These are phyloP conservation scores for Strix uralensis DNA, from an alignment of 2,113 vertebrate species.

Conservation along the genomic window DNA sequence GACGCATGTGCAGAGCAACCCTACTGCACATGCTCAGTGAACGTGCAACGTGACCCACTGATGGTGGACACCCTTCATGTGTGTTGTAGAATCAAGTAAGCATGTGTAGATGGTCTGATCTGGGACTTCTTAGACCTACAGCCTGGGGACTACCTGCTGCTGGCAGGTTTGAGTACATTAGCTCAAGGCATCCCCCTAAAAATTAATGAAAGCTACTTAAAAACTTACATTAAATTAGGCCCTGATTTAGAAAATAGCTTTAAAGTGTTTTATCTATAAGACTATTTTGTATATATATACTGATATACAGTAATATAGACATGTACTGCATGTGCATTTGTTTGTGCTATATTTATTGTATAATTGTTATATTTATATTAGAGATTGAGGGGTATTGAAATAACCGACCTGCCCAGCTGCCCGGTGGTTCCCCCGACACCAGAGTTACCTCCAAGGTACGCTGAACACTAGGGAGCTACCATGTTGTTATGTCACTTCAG, in stretches of 20 bases:
- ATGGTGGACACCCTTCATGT: not conserved
- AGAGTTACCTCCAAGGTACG: slow-evolving; percentile 84
- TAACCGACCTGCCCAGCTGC: slow-evolving; percentile 84
- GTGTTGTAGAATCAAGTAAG: not conserved
- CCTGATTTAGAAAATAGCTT: not conserved
- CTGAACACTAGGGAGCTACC: slow-evolving; percentile 74
- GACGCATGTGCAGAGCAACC: not conserved
- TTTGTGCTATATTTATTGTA: slow-evolving; percentile 79
- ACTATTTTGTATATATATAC: slow-evolving; percentile 46
- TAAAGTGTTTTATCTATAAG: slow-evolving; percentile 22
- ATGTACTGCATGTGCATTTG: slow-evolving; percentile 63
- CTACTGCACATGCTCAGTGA: not conserved
- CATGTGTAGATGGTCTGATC: not conserved
- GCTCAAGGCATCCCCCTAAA: not conserved
- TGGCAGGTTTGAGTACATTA: not conserved
- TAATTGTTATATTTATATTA: slow-evolving; percentile 84
- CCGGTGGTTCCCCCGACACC: slow-evolving; percentile 81
- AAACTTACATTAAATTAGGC: not conserved
- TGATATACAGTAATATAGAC: slow-evolving; percentile 57
- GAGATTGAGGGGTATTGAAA: slow-evolving; percentile 87
- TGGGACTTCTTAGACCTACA: not conserved
- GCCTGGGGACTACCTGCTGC: not conserved
- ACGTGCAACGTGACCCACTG: rapidly evolving
- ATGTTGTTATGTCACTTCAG: slow-evolving; percentile 67
- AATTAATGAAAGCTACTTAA: not conserved